These are phyloP conservation scores for Hippocampus mohnikei DNA, from an alignment of 2,113 vertebrate genomes.

Conservation along the genomic window DNA sequence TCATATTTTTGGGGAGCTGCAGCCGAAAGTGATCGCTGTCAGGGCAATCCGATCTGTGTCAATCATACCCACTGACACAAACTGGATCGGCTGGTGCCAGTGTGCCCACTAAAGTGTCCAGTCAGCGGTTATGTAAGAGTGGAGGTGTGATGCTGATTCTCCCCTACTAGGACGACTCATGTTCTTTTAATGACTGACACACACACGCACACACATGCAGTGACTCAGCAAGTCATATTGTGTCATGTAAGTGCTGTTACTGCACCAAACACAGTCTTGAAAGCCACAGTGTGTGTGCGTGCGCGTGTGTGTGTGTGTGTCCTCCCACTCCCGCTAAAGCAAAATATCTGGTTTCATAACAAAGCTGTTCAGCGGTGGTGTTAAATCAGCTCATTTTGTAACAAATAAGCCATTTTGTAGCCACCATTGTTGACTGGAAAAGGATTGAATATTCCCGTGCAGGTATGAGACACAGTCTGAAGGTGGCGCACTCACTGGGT, in stretches of 20 bases:
- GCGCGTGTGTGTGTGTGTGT: background rate
- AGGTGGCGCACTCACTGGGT: constrained; percentile 17
- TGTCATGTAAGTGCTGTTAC: constrained; percentile 19
- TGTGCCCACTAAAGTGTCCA: background rate
- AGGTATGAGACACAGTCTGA: background rate
- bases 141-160: background rate
- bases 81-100: background rate
- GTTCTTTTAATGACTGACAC: constrained; percentile 62
- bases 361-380: constrained; percentile 21
- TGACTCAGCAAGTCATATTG: constrained; percentile 47
- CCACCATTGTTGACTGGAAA: background rate
- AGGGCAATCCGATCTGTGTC: too few species aligned
- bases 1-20: too few species aligned
- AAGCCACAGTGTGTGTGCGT: constrained; percentile 5
- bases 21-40: too few species aligned
- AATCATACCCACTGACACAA: background rate
- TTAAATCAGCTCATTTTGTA: constrained; percentile 28
- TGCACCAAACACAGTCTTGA: background rate
- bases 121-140: background rate
- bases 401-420: constrained; percentile 4
- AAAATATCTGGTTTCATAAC: constrained; percentile 29
- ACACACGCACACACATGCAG: constrained; percentile 11
- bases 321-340: constrained; percentile 4
- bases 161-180: constrained; percentile 53
- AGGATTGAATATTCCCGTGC: background rate